These are phyloP conservation scores for Ditylenchus dipsaci DNA, from an alignment of 1,140 invertebrate species.

Conservation along the genomic window DNA sequence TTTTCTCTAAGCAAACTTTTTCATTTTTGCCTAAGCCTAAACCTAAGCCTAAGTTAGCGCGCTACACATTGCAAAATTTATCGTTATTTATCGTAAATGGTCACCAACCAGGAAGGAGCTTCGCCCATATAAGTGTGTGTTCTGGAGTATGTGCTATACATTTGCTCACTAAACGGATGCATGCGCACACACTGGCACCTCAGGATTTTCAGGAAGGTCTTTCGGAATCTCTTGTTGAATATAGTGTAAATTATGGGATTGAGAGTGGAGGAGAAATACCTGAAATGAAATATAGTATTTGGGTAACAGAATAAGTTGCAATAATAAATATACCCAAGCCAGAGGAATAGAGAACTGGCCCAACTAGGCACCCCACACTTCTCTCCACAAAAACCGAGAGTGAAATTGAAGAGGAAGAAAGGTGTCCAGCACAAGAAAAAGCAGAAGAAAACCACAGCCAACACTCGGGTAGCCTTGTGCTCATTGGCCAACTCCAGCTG, in stretches of 20 bases:
- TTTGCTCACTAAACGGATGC: neutral
- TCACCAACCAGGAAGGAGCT: neutral
- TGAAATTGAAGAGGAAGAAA: conserved; percentile 78
- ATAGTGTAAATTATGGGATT: conserved; percentile 86
- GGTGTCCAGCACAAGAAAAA: conserved; percentile 88
- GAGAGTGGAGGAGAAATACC: conserved; percentile 75
- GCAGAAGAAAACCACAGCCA: conserved; percentile 79
- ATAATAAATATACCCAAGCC: conserved; percentile 88
- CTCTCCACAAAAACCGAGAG: conserved; percentile 65
- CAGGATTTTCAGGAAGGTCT: conserved; percentile 83
- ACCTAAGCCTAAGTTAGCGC: too few species aligned
- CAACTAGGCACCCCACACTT: conserved; percentile 74
- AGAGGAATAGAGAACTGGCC: conserved; percentile 66
- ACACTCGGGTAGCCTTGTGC: conserved; percentile 84
- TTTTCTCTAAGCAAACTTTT: too few species aligned
- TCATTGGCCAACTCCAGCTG: conserved; percentile 67
- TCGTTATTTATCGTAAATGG: too few species aligned
- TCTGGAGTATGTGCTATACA: neutral
- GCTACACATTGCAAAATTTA: too few species aligned
- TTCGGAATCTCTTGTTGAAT: conserved; percentile 84
- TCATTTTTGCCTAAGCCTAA: too few species aligned
- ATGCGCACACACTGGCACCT: conserved; percentile 65
- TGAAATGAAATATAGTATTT: too few species aligned
- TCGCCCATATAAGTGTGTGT: neutral
- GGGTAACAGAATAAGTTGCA: too few species aligned